Conservation (phyloP, 2,888 invertebrate genomes). For the Dilophus febrilis region DNA sequence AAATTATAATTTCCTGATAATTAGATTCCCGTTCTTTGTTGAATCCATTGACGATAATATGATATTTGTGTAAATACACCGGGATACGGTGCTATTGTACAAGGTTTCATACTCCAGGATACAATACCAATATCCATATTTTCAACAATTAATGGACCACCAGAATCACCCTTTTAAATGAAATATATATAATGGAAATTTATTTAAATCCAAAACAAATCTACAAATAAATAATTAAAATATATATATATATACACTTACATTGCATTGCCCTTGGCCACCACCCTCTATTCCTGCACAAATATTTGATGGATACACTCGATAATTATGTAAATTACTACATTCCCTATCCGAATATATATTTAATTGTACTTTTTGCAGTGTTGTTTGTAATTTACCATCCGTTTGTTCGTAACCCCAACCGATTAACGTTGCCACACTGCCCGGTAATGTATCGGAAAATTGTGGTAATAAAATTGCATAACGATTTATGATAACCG, state of each 20-base stretch:
- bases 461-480: slow-evolving; percentile 8
- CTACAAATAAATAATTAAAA: too few relatives aligned
- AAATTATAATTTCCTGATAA: too few relatives aligned
- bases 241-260: too few relatives aligned
- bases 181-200: slow-evolving; percentile 13
- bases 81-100: slow-evolving; percentile 27
- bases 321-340: slow-evolving; percentile 17
- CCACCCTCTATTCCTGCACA: slow-evolving; percentile 31
- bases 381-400: slow-evolving; percentile 19
- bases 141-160: slow-evolving; percentile 27
- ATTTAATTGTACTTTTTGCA: slow-evolving; percentile 27
- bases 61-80: slow-evolving; percentile 31
- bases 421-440: slow-evolving; percentile 20
- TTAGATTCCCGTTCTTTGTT: slow-evolving; percentile 1
- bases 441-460: slow-evolving; percentile 8
- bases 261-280: slow-evolving; percentile 31
- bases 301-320: slow-evolving; percentile 24
- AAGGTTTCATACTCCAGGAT: slow-evolving; percentile 32
- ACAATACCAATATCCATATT: slow-evolving; percentile 29
- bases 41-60: slow-evolving; percentile 18
- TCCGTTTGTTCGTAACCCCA: slow-evolving; percentile 23
- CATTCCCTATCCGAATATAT: slow-evolving; percentile 27
- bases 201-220: background rate
- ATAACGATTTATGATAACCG: background rate
- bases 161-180: slow-evolving; percentile 23